Base-by-base conservation (phyloP, 2,888 invertebrate species). In the Antheraea assamensis region DNA sequence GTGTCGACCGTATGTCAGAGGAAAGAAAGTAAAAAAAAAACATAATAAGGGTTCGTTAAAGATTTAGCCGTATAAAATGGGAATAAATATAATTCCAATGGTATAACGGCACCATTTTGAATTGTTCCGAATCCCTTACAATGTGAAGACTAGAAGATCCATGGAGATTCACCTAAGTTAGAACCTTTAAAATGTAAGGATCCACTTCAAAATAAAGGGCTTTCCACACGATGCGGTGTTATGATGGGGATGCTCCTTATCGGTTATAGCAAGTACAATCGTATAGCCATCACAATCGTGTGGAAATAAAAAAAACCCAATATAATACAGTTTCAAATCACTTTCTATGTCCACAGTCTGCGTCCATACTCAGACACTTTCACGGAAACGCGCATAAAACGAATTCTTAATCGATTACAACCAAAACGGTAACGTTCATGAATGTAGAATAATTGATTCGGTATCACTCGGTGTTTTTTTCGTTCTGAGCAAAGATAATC, bases 341-440 rank as follows among this genome's bases (percentile, higher is more conserved):
- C 74, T 74, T 74, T 74, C 74, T 74, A 74, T 52, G 72, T 52
- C 61, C 72, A 71, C 74, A 66, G 71, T 68, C 52, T 68, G 71
- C 74, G 71, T 72, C 70, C 72, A 73, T 66, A 30, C 61, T 49
- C 71, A 64, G 49, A 72, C 74, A 74, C 74, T 93, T 93, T 93
- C 93, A 88, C 92, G 88, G 88, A 90, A 89, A 88, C 85, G 87
- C 87, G 87, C 87, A 89, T 88, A 88, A 88, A 90, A 83, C 87
- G 85, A 90, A 90, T 88, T 87, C 80, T 89, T 88, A 91, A 92
- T 89, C 90, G 89, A 92, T 92, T 92, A 90, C 80, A 81, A 83
- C 80, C 86, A 85, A 89, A 92, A 88, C 93, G 89, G 92, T 92
- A 91, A 91, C 90, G 86, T 87, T 82, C 83, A 83, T 82, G 86